phyloP scores from a whole-genome alignment of 2,113 vertebrate genomes.

The Platycercus adscitus region DNA sequence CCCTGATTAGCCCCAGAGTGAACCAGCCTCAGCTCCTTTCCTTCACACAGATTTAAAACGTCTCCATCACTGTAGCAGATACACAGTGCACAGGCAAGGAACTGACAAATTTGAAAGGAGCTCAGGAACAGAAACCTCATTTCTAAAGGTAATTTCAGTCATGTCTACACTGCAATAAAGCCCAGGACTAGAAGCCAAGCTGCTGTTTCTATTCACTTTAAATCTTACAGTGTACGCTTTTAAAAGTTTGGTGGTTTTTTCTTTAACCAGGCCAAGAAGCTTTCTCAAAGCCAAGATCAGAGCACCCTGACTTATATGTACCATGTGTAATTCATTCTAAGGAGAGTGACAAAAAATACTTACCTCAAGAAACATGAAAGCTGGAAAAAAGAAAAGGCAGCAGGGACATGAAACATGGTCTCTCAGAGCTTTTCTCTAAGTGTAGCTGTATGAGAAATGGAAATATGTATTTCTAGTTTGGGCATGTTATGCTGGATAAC shows the following conservation, averaged over 20 bases:
- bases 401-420: background rate
- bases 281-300: background rate
- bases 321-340: background rate
- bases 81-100: background rate
- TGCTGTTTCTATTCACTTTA: background rate
- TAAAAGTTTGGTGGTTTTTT: background rate
- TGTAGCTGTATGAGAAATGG: background rate
- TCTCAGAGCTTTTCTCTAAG: background rate
- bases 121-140: background rate
- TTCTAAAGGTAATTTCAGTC: background rate
- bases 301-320: background rate
- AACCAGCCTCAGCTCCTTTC: background rate
- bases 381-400: background rate
- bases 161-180: background rate
- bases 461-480: background rate
- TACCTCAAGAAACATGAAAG: background rate
- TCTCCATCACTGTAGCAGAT: background rate
- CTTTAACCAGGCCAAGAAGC: background rate
- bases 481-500: background rate
- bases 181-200: background rate
- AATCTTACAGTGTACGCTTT: background rate
- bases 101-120: background rate
- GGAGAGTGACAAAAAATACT: background rate
- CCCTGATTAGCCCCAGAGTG: background rate
- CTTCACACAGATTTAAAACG: fast-evolving